Conservation (phyloP, 2,888 invertebrate genomes). For the Dastarcus helophoroides region DNA sequence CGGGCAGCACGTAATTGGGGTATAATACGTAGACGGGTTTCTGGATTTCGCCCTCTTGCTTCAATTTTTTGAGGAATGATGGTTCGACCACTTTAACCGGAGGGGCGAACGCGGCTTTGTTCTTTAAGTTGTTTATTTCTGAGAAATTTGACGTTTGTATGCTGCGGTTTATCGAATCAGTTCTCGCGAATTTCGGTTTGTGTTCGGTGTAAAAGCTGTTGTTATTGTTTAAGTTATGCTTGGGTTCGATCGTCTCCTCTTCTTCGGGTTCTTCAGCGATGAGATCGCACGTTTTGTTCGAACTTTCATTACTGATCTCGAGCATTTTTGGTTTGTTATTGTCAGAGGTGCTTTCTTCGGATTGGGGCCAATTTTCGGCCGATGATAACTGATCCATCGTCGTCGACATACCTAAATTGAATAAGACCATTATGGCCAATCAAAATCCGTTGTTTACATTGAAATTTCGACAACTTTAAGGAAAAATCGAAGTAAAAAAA, state of each 20-base stretch:
- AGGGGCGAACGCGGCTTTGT: slow-evolving; percentile 23
- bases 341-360: slow-evolving; percentile 46
- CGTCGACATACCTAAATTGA: slow-evolving; percentile 38
- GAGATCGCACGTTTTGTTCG: slow-evolving; percentile 36
- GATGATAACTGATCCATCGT: slow-evolving; percentile 68
- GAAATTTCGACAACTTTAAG: background rate
- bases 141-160: slow-evolving; percentile 58
- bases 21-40: slow-evolving; percentile 83
- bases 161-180: slow-evolving; percentile 54
- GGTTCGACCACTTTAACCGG: slow-evolving; percentile 52
- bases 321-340: slow-evolving; percentile 33
- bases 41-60: slow-evolving; percentile 38
- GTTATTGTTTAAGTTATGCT: slow-evolving; percentile 39
- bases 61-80: slow-evolving; percentile 58
- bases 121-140: slow-evolving; percentile 28
- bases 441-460: no score
- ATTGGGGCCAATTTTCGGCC: slow-evolving; percentile 64
- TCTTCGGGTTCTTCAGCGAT: slow-evolving; percentile 46
- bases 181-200: slow-evolving; percentile 14
- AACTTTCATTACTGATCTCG: slow-evolving; percentile 32
- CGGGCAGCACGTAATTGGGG: slow-evolving; percentile 82
- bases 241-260: slow-evolving; percentile 22
- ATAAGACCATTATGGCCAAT: slow-evolving; percentile 1
- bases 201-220: slow-evolving; percentile 24
- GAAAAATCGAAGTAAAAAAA: background rate